phyloP scores from a whole-genome alignment of 2,797 vertebrate species.

The Thripadectes ignobilis region DNA sequence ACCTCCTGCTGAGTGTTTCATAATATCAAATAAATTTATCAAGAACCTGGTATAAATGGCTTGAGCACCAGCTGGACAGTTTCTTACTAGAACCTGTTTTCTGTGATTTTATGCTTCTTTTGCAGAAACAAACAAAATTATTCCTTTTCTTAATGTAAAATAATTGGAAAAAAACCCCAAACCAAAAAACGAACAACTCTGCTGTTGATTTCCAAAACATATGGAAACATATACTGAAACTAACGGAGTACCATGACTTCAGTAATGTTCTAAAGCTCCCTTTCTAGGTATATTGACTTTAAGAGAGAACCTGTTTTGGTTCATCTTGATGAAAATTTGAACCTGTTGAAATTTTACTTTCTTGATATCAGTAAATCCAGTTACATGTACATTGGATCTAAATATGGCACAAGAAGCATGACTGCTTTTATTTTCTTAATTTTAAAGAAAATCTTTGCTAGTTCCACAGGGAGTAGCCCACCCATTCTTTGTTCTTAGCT shows the following conservation, averaged over 20 bases:
- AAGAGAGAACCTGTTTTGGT: not conserved
- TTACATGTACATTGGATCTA: not conserved
- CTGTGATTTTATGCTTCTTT: not conserved
- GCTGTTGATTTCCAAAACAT: not conserved
- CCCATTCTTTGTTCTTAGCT: not conserved
- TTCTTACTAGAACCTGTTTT: not conserved
- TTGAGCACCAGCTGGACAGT: not conserved
- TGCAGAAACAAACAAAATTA: not conserved
- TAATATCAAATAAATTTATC: not conserved
- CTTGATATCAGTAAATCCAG: not conserved
- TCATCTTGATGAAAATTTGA: not conserved
- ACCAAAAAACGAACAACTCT: too few species aligned
- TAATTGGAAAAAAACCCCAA: rapidly evolving
- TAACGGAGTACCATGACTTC: not conserved
- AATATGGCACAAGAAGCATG: not conserved
- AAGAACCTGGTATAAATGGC: not conserved
- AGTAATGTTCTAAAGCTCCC: not conserved
- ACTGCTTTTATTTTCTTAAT: not conserved
- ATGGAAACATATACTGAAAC: not conserved
- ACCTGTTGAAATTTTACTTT: not conserved
- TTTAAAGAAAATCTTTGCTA: not conserved
- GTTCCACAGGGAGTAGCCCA: not conserved
- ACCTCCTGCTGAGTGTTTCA: not conserved
- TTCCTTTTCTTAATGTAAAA: not conserved
- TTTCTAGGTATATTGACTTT: not conserved